Conservation (phyloP, 2,797 vertebrate genomes). For the Cossypha caffra region DNA sequence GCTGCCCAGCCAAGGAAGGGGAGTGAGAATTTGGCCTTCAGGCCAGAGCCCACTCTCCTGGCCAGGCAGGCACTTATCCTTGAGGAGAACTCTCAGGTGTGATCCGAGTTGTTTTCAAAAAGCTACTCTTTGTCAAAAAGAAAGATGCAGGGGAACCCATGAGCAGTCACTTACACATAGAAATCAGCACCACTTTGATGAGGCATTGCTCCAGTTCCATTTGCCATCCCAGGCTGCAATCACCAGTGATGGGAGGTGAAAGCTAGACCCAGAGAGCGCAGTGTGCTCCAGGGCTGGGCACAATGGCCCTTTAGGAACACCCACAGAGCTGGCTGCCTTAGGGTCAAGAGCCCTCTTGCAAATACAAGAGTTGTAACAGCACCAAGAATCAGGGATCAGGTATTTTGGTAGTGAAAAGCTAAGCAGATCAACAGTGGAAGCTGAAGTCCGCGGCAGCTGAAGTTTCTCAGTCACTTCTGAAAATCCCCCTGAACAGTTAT, state of each 20-base stretch:
- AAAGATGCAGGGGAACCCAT: neutral
- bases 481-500: neutral
- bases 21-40: neutral
- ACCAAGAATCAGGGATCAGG: neutral
- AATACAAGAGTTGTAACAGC: rapidly evolving
- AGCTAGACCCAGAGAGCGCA: neutral
- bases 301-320: neutral
- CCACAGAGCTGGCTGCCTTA: neutral
- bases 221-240: neutral
- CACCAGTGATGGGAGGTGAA: rapidly evolving
- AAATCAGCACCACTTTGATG: rapidly evolving
- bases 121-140: neutral
- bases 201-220: neutral
- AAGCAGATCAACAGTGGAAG: neutral
- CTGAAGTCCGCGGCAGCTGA: neutral
- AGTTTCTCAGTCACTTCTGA: neutral
- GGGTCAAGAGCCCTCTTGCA: neutral
- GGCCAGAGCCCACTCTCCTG: neutral
- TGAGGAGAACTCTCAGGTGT: neutral
- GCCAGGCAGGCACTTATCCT: neutral
- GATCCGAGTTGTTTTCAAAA: neutral
- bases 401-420: neutral
- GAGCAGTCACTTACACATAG: neutral
- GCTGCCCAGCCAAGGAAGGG: rapidly evolving
- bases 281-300: too few species aligned